phyloP scores from a whole-genome alignment of 2,113 vertebrate genomes.

The Trochalopteron elliotii region DNA sequence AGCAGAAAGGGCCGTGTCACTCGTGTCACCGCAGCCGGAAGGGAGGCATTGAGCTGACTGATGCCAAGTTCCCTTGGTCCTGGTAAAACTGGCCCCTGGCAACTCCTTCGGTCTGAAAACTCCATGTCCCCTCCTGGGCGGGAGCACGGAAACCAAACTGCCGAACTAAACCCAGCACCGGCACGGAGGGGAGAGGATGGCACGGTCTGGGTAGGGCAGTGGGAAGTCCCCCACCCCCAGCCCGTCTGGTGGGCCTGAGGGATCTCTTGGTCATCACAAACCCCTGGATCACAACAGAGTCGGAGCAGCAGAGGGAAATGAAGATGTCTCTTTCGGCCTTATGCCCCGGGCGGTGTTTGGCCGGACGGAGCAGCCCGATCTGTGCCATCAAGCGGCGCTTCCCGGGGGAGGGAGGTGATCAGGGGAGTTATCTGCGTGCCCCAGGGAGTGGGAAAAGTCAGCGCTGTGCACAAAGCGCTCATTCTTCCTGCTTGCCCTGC shows the following conservation, averaged over 20 bases:
- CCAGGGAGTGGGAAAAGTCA: background rate
- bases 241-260: background rate
- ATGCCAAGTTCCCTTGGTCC: background rate
- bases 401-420: background rate
- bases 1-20: too few species aligned
- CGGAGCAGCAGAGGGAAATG: background rate
- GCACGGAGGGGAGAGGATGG: background rate
- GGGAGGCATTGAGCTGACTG: background rate
- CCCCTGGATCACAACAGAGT: accelerated
- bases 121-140: background rate
- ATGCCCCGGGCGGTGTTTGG: background rate
- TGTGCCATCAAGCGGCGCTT: background rate
- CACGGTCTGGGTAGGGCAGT: accelerated
- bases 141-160: background rate
- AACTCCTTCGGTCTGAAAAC: background rate
- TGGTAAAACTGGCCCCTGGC: background rate
- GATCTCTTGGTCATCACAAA: background rate
- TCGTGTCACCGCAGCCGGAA: background rate
- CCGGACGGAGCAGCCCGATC: background rate
- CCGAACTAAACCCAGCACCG: accelerated
- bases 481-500: background rate
- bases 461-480: background rate
- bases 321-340: background rate
- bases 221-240: background rate
- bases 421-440: background rate